A percentile compares a stretch with the other conserved stretches of the same genome.
These are phyloP conservation scores for Acanthaster planci DNA, from an alignment of 35 echinoderm and acorn worm species.

Conservation along the genomic window DNA sequence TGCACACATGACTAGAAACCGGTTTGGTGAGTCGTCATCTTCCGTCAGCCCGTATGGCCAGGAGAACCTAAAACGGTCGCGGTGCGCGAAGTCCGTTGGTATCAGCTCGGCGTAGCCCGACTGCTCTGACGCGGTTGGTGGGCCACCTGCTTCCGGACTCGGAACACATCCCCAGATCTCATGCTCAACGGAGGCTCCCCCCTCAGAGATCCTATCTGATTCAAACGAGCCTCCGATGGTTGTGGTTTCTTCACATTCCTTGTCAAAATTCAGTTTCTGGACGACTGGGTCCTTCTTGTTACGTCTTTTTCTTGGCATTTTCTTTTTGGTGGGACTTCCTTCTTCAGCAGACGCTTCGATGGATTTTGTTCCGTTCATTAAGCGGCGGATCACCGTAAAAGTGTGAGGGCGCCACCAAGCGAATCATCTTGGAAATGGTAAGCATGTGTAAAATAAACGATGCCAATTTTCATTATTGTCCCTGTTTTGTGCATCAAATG, in stretches of 20 bases:
- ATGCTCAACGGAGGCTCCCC: background rate
- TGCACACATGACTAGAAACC: background rate
- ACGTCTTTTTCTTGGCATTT: constrained; percentile 10
- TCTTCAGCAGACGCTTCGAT: background rate
- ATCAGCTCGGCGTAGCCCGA: background rate
- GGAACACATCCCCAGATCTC: background rate
- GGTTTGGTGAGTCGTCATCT: background rate
- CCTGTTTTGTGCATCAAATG: background rate
- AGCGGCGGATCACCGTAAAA: background rate
- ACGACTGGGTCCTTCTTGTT: constrained; percentile 3
- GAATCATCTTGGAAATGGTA: background rate
- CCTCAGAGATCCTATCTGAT: background rate
- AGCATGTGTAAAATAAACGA: background rate
- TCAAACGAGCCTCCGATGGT: background rate
- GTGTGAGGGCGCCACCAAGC: constrained; percentile 14
- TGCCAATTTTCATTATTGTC: background rate
- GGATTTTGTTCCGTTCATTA: background rate
- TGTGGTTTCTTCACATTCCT: background rate
- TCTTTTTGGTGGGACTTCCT: background rate
- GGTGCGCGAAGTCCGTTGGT: constrained; percentile 12
- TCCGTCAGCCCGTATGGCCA: background rate
- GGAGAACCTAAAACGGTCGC: constrained; percentile 7
- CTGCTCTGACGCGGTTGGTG: constrained; percentile 10
- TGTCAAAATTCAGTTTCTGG: background rate
- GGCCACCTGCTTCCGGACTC: constrained; percentile 9